Percentiles rank a stretch among this genome's conserved stretches.
These are phyloP conservation scores for Takifugu bimaculatus DNA, from an alignment of 2,113 vertebrate genomes.

Conservation along the genomic window DNA sequence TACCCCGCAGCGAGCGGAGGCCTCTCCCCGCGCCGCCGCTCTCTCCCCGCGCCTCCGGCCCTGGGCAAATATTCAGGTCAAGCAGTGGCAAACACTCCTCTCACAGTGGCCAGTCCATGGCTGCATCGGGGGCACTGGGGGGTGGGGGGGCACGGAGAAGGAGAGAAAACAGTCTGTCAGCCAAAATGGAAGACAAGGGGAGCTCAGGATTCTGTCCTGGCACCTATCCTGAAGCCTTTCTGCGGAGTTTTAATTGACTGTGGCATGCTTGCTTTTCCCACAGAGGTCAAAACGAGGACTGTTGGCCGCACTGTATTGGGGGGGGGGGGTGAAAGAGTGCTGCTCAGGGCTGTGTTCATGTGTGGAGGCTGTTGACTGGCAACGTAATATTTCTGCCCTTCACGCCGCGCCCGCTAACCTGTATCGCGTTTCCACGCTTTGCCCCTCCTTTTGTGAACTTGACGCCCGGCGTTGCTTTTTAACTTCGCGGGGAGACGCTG, in stretches of 20 bases:
- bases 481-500: neutral
- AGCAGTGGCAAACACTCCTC: conserved; percentile 70
- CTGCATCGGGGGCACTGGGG: conserved; percentile 7
- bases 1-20: conserved; percentile 38
- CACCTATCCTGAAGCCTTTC: conserved; percentile 41
- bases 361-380: conserved; percentile 58
- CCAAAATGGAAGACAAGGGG: conserved; percentile 36
- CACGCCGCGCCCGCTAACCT: conserved; percentile 33
- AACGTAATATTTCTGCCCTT: conserved; percentile 70
- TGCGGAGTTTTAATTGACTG: conserved; percentile 51
- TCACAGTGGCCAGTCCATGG: conserved; percentile 17
- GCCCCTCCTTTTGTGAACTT: conserved; percentile 33
- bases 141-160: neutral
- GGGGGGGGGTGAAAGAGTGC: conserved; percentile 23
- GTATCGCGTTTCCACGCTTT: conserved; percentile 60
- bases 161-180: conserved; percentile 16
- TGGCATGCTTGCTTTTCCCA: conserved; percentile 34
- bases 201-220: conserved; percentile 39
- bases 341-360: conserved; percentile 42
- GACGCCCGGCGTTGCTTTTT: conserved; percentile 31
- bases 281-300: conserved; percentile 58
- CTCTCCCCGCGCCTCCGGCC: conserved; percentile 44
- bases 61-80: conserved; percentile 77
- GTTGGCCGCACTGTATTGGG: conserved; percentile 22
- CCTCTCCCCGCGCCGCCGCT: conserved; percentile 51